phyloP scores from a whole-genome alignment of 2,888 invertebrate species.

The Rhagophthalmus giganteus region DNA sequence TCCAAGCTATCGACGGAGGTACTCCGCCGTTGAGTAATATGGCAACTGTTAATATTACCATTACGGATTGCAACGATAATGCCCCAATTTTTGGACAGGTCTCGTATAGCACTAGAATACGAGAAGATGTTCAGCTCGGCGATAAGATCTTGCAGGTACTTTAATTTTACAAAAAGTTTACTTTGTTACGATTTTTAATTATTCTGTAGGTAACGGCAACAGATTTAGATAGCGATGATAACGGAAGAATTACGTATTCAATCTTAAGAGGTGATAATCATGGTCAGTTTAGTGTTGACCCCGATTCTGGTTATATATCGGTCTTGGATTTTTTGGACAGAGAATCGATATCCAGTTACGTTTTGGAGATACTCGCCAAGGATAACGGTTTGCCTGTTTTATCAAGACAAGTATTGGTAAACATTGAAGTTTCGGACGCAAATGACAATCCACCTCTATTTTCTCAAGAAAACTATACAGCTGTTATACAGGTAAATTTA shows the following conservation, averaged over 20 bases:
- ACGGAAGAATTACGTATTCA: conserved; percentile 78
- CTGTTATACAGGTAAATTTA: conserved; percentile 68
- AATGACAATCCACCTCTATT: conserved; percentile 93
- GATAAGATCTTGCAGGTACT: conserved; percentile 72
- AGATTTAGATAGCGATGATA: conserved; percentile 81
- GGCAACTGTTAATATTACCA: conserved; percentile 82
- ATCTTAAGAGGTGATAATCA: conserved; percentile 76
- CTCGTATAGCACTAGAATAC: conserved; percentile 73
- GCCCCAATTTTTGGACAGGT: conserved; percentile 78
- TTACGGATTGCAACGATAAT: conserved; percentile 87
- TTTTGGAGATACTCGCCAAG: conserved; percentile 77
- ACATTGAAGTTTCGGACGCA: conserved; percentile 82
- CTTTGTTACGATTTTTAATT: background rate
- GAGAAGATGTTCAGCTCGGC: conserved; percentile 77
- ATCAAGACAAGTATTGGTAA: conserved; percentile 72
- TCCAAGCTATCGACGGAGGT: conserved; percentile 89
- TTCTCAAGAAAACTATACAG: conserved; percentile 75
- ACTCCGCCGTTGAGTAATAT: conserved; percentile 86
- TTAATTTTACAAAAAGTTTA: too few relatives aligned
- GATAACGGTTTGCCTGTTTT: conserved; percentile 80
- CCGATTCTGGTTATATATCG: conserved; percentile 74
- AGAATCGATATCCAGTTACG: conserved; percentile 76
- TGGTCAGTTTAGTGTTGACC: conserved; percentile 78
- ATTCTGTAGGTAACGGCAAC: conserved; percentile 67
- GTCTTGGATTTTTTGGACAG: conserved; percentile 79